Percentiles rank a stretch among this genome's conserved stretches.
These are phyloP conservation scores for Leuciscus waleckii DNA, from an alignment of 2,797 vertebrate genomes.

Conservation along the genomic window DNA sequence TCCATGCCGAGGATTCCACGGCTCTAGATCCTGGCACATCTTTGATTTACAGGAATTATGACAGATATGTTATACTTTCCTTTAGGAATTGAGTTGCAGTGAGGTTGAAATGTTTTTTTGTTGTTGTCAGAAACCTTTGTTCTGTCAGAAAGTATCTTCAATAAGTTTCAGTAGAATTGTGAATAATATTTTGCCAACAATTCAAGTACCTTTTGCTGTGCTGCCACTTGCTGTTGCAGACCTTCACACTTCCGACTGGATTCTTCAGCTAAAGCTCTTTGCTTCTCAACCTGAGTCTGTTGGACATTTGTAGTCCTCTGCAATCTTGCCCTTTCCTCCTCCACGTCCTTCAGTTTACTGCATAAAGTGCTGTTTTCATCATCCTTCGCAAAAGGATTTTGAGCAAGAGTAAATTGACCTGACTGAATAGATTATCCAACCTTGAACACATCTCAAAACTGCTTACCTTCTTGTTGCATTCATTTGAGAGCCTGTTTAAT, in stretches of 20 bases:
- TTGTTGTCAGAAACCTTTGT: neutral
- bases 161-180: neutral
- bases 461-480: conserved; percentile 88
- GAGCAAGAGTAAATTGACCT: neutral
- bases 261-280: conserved; percentile 84
- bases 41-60: conserved; percentile 30
- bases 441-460: neutral
- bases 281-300: conserved; percentile 88
- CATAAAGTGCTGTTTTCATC: conserved; percentile 84
- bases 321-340: conserved; percentile 83
- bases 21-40: conserved; percentile 36
- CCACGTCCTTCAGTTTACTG: conserved; percentile 81
- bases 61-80: neutral
- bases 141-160: neutral
- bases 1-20: conserved; percentile 56
- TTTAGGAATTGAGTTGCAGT: neutral
- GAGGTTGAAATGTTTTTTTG: neutral
- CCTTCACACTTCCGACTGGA: conserved; percentile 81
- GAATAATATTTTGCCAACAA: neutral
- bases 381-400: conserved; percentile 76
- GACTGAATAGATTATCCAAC: neutral
- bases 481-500: conserved; percentile 81
- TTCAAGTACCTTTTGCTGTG: conserved; percentile 83
- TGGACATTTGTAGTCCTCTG: conserved; percentile 81
- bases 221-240: conserved; percentile 83